Percentiles rank a stretch among this genome's conserved stretches.
phyloP scores from a whole-genome alignment of 2,888 invertebrate genomes.

The Ennomos quercinarius region DNA sequence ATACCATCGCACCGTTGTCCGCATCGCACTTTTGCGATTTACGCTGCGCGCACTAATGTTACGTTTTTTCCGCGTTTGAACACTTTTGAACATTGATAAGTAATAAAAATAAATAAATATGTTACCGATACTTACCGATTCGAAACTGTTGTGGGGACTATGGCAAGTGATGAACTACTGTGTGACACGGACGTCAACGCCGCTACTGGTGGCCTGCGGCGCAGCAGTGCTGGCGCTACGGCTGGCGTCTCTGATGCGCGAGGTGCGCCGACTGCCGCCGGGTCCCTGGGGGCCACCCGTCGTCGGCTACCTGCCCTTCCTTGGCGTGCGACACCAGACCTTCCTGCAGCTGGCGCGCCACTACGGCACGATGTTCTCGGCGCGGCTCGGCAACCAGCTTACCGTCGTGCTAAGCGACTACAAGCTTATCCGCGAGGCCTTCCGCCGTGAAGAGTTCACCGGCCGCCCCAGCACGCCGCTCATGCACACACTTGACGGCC shows the following conservation, averaged over 20 bases:
- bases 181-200: slow-evolving; percentile 67
- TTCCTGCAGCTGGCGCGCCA: slow-evolving; percentile 91
- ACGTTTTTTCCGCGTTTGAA: slow-evolving; percentile 58
- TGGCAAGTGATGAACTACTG: slow-evolving; percentile 78
- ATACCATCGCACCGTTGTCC: slow-evolving; percentile 68
- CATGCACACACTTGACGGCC: slow-evolving; percentile 94
- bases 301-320: slow-evolving; percentile 93
- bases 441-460: slow-evolving; percentile 94
- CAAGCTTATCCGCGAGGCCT: slow-evolving; percentile 93
- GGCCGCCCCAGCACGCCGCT: slow-evolving; percentile 95
- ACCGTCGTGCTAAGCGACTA: slow-evolving; percentile 95
- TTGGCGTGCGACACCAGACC: slow-evolving; percentile 91
- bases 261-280: slow-evolving; percentile 88
- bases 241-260: slow-evolving; percentile 76
- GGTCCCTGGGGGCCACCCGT: slow-evolving; percentile 96
- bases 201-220: slow-evolving; percentile 78
- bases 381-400: slow-evolving; percentile 92
- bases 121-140: slow-evolving; percentile 70
- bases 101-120: slow-evolving; percentile 59
- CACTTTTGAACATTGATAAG: slow-evolving; percentile 44
- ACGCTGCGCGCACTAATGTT: slow-evolving; percentile 71
- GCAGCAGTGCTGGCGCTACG: slow-evolving; percentile 77
- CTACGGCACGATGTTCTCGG: slow-evolving; percentile 93
- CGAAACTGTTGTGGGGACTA: slow-evolving; percentile 84
- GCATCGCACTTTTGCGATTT: slow-evolving; percentile 66